phyloP scores from a whole-genome alignment of 2,888 invertebrate genomes.

The Oscheius sp. region DNA sequence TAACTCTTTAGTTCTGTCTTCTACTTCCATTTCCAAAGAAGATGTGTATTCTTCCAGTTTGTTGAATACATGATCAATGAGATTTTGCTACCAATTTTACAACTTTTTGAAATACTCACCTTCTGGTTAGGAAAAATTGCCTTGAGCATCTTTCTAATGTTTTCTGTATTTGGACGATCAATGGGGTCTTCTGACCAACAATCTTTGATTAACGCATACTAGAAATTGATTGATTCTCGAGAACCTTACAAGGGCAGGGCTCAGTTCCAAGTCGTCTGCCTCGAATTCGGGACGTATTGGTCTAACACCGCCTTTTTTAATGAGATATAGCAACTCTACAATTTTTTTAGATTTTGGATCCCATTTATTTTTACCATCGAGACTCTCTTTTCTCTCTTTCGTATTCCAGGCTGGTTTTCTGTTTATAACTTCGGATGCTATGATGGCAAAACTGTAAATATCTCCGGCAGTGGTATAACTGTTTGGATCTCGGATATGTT shows the following conservation, averaged over 20 bases:
- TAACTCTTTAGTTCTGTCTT: constrained; percentile 61
- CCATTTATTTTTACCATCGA: constrained; percentile 36
- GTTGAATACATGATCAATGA: constrained; percentile 67
- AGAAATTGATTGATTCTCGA: neutral
- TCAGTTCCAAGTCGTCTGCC: constrained; percentile 48
- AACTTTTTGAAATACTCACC: neutral
- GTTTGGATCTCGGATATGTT: constrained; percentile 48
- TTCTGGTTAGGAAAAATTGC: constrained; percentile 38
- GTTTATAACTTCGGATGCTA: constrained; percentile 62
- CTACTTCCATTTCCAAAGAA: constrained; percentile 57
- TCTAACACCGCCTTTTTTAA: constrained; percentile 43
- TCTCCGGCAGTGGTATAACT: constrained; percentile 57
- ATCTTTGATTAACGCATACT: constrained; percentile 57
- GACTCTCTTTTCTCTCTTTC: constrained; percentile 48
- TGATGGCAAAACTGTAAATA: constrained; percentile 63
- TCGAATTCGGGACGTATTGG: constrained; percentile 50
- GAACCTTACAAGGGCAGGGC: constrained; percentile 42
- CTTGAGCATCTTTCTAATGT: constrained; percentile 37
- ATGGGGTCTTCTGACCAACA: constrained; percentile 61
- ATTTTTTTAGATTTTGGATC: neutral
- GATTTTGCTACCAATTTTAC: constrained; percentile 47
- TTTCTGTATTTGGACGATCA: constrained; percentile 54
- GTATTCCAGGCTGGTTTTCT: constrained; percentile 61
- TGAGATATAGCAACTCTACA: constrained; percentile 55
- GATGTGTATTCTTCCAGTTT: constrained; percentile 65